Base-by-base conservation (phyloP, 2,888 invertebrate genomes). In the Noctua fimbriata region DNA sequence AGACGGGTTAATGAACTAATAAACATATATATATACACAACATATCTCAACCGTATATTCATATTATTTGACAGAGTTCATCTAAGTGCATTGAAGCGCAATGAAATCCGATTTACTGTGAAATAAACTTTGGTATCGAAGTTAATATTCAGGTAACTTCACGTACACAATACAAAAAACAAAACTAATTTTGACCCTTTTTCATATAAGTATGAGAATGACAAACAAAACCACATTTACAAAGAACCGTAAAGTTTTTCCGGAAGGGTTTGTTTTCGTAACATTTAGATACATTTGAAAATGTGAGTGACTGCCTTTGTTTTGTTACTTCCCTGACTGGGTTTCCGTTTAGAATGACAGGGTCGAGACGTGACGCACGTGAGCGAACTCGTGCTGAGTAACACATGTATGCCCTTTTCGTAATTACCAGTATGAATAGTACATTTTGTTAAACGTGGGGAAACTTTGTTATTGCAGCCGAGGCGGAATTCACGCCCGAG, bases 291-390 rank as follows among this genome's bases (percentile, higher is more conserved):
- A 36, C 24, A n/a, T 24, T 55, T 55, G 28, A 47, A 55, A 55
- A 47, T 55, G 47, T 41, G 47, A 58, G 28, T 75, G 41, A 32
- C 41, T 55, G 78, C 52, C 49, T 79, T 82, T 79, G 74, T 73
- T 14, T 36, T 28, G 36, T 81, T 73, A 65, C 47, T 65, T 55
- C 1, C 14, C 32, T 12, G 41, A 60, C 7, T 60, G 5, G 1
- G 18, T 65, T 74, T 82, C 28, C 52, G 12, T 82, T 66, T 47
- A 28, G 4, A 55, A n/a, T 65, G 41, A 44, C n/a, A 18, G 24
- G 44, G 44, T 41, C 18, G 18, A 9, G 4, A 44, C 67, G 44
- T 44, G 67, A 44, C 67, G n/a, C 44, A 65, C 21, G 65, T 10
- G 32, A 32, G 28, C 18, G 32, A 32, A 63, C 32, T 32, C 18